A percentile compares a stretch with the other conserved stretches of the same genome.
Evolutionary conservation across 2,888 invertebrate genomes (phyloP).

Genomic region (Stenurella melanura): DNA sequence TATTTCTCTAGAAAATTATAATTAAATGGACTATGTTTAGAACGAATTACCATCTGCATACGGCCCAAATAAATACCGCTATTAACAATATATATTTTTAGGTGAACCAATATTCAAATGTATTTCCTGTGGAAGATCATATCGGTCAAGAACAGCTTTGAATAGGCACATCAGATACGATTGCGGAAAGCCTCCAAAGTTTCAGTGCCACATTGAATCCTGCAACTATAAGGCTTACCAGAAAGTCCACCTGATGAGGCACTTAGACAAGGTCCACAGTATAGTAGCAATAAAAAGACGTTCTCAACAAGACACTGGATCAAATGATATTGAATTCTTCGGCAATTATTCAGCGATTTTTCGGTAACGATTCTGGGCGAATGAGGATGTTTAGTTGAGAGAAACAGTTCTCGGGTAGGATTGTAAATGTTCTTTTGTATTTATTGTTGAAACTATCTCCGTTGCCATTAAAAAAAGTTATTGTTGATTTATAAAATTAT

Average conservation of each 20-base stretch:
- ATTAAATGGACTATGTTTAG: no score
- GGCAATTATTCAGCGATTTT: not conserved
- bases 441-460: not conserved
- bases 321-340: not conserved
- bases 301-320: not conserved
- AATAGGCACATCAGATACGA: conserved; percentile 82
- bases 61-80: not conserved
- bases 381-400: not conserved
- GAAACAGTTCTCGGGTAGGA: not conserved
- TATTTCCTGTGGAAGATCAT: conserved; percentile 47
- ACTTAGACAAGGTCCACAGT: conserved; percentile 72
- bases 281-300: conserved; percentile 3
- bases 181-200: conserved; percentile 72
- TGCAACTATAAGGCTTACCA: conserved; percentile 83
- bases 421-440: not conserved
- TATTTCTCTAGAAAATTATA: no score
- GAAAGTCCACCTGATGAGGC: conserved; percentile 86
- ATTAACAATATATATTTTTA: conserved; percentile 13
- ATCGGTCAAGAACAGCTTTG: conserved; percentile 82
- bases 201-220: conserved; percentile 26
- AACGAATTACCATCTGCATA: no score
- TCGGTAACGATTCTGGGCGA: not conserved
- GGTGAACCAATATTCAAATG: conserved; percentile 36
- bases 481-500: not conserved
- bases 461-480: not conserved